These are phyloP conservation scores for Bimastos eiseni DNA, from an alignment of 2,888 invertebrate species.

Conservation along the genomic window DNA sequence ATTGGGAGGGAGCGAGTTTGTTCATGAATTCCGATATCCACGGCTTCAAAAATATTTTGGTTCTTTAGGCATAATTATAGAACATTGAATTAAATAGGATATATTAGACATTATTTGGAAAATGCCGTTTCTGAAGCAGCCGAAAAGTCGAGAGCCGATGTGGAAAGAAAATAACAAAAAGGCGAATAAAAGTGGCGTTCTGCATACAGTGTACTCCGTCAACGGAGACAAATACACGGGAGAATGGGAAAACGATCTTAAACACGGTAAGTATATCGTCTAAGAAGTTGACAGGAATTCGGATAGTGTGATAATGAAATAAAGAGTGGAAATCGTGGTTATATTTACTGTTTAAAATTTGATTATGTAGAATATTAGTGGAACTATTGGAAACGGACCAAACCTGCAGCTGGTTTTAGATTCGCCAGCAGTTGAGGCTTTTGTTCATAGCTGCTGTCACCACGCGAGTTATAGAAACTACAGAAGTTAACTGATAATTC, in stretches of 20 bases:
- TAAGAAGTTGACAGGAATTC: too few relatives aligned
- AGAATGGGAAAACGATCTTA: constrained; percentile 62
- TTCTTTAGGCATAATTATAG: neutral
- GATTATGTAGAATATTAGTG: neutral
- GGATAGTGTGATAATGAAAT: neutral
- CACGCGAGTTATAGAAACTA: too few relatives aligned
- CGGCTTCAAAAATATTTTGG: neutral
- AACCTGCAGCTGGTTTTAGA: too few relatives aligned
- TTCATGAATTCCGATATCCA: neutral
- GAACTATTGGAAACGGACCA: too few relatives aligned
- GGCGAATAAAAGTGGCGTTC: constrained; percentile 61
- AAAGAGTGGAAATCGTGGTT: neutral
- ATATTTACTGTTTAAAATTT: neutral
- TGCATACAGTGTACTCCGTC: constrained; percentile 61
- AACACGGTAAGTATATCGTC: constrained; percentile 55
- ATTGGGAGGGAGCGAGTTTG: neutral
- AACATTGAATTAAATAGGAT: neutral
- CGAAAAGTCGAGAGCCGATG: constrained; percentile 52
- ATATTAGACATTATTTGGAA: neutral
- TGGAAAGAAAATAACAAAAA: constrained; percentile 62
- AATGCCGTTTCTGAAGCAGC: constrained; percentile 45
- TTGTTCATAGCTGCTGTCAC: too few relatives aligned
- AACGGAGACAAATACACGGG: constrained; percentile 62
- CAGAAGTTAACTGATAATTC: too few relatives aligned
- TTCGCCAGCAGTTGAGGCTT: too few relatives aligned